Percentiles rank a stretch among this genome's conserved stretches.
phyloP scores from a whole-genome alignment of 2,797 vertebrate genomes.

The Oceanodroma leucorhoa region DNA sequence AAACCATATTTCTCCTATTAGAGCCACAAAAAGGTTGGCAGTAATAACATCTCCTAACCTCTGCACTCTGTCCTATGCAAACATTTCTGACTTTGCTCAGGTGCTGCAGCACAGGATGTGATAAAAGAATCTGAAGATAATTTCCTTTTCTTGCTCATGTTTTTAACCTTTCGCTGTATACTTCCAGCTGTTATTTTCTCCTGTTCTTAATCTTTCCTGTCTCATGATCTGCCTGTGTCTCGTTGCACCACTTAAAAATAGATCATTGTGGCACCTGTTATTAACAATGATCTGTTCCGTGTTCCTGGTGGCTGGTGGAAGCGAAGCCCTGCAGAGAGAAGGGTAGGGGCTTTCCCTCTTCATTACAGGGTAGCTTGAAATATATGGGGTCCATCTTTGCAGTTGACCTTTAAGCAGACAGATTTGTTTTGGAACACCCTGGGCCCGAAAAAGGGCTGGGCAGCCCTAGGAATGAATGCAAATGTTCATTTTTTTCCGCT shows the following conservation, averaged over 20 bases:
- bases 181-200: slow-evolving; percentile 37
- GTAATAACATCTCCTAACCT: not conserved
- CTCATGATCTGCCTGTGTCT: slow-evolving; percentile 18
- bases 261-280: slow-evolving; percentile 38
- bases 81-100: not conserved
- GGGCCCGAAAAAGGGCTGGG: not conserved
- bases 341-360: not conserved
- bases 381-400: not conserved
- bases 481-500: not conserved
- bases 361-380: not conserved
- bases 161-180: not conserved
- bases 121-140: slow-evolving; percentile 15
- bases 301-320: not conserved
- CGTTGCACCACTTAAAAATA: slow-evolving; percentile 9
- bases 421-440: not conserved
- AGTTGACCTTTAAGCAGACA: not conserved
- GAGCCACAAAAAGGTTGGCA: not conserved
- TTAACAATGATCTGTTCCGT: not conserved
- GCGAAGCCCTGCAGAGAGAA: not conserved
- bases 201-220: slow-evolving; percentile 36
- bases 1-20: not conserved
- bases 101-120: not conserved
- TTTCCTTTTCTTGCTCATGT: slow-evolving; percentile 19
- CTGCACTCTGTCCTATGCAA: not conserved
- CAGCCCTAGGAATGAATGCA: not conserved